Base-by-base conservation (phyloP, 2,888 invertebrate species). In the Bembecia ichneumoniformis region DNA sequence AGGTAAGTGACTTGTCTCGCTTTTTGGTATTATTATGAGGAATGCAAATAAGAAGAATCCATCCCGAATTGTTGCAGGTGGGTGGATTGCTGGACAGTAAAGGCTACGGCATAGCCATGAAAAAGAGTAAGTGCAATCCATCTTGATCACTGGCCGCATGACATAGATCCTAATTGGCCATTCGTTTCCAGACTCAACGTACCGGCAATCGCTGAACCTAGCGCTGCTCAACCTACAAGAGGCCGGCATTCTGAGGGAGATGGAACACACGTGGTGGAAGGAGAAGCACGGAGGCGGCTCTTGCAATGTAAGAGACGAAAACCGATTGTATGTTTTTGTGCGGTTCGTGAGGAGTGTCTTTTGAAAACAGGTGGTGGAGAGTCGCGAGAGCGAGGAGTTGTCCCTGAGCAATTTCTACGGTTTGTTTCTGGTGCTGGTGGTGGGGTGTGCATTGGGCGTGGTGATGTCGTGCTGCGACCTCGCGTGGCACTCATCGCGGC, bases 201-300 rank as follows among this genome's bases (percentile, higher is more conserved):
- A 93, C 73, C 89, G 95, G 36, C 93, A 94, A 66, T 88, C 89
- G 20, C 83, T 97, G 50, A 96, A 94, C 66, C 90, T 93, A 62
- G 95, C 94, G 45, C 91, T 97, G 54, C 86, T 97, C 53, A 92
- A 91, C 69, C 86, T 97, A 50, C 96, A 97, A 84, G 97, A 97
- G 82, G 90, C 90, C 50, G 96, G 96, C 16, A 88, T 89, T 54
- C 88, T 97, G 52, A 91, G 91, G 15, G 88, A 89, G 59, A 88
- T 97, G 82, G 95, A 96, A 80, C 91, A 92, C 51, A 93, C 92
- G 68, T 97, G 97, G 97, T 97, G 97, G 97, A 92, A 93, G 68
- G 93, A 95, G 77, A 92, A 92, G 76, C 88, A 93, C 56, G 94
- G 92, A 13, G 93, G 93, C 36, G 92, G 92, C 50, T 90, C 91